Conservation (phyloP, 2,113 vertebrate genomes). For the Silurus glanis region DNA sequence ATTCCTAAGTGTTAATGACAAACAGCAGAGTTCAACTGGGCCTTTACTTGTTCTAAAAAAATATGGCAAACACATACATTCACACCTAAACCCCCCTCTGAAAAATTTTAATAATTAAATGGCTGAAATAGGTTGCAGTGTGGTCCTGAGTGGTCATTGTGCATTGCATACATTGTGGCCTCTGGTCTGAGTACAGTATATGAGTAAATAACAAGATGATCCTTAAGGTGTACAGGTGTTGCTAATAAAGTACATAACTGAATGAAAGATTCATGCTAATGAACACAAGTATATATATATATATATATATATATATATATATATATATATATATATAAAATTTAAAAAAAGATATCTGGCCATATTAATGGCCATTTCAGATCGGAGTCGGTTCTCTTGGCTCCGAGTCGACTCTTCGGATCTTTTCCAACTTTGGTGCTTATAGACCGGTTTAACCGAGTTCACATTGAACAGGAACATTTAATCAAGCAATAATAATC, state of each 20-base stretch:
- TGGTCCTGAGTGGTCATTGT: neutral
- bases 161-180: neutral
- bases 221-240: neutral
- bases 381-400: neutral
- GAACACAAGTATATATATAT: too few relatives aligned
- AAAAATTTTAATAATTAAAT: too few relatives aligned
- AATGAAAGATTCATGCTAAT: too few relatives aligned
- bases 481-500: neutral
- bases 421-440: neutral
- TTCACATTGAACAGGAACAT: neutral
- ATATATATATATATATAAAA: neutral
- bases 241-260: too few relatives aligned
- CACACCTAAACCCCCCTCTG: too few relatives aligned
- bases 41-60: neutral
- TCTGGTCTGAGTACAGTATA: neutral
- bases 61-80: neutral
- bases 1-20: neutral
- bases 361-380: neutral
- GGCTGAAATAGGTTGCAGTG: neutral
- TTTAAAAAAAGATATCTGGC: too few relatives aligned
- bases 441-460: neutral
- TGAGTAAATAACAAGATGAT: neutral
- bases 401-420: neutral
- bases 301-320: too few relatives aligned
- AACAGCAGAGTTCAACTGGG: neutral